A percentile compares a stretch with the other conserved stretches of the same genome.
phyloP scores from a whole-genome alignment of 2,888 invertebrate genomes.

The Hypsopygia costalis region DNA sequence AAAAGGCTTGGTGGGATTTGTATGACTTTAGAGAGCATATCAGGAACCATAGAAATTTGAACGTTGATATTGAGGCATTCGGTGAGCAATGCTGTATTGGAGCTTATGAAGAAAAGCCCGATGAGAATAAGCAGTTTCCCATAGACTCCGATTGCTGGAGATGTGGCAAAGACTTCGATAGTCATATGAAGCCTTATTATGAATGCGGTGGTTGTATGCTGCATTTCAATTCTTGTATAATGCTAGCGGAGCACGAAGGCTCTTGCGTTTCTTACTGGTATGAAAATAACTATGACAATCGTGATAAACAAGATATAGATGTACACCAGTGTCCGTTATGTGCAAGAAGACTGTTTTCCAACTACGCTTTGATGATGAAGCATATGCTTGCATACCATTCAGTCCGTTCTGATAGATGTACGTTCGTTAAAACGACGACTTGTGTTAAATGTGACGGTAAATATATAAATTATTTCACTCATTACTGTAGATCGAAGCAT shows the following conservation, averaged over 20 bases:
- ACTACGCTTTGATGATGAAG: no score
- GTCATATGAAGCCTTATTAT: background rate
- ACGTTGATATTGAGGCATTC: background rate
- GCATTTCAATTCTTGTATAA: background rate
- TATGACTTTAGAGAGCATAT: background rate
- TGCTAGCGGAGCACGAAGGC: background rate
- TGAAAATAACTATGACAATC: background rate
- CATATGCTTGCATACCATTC: no score
- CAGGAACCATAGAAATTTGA: background rate
- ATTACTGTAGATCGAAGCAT: no score
- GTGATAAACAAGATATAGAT: background rate
- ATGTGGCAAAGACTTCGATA: background rate
- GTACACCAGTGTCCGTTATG: slow-evolving; percentile 2
- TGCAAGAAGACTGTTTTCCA: background rate
- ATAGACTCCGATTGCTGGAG: slow-evolving; percentile 2
- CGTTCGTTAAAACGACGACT: no score
- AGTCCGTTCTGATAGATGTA: no score
- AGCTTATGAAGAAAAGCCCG: background rate
- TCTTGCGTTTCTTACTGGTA: background rate
- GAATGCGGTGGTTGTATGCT: background rate
- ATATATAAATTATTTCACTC: no score
- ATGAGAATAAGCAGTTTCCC: background rate
- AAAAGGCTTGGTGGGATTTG: slow-evolving; percentile 1
- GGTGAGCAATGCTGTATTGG: background rate
- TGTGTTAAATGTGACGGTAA: no score